Base-by-base conservation (phyloP, 2,888 invertebrate genomes). In the Timema podura region DNA sequence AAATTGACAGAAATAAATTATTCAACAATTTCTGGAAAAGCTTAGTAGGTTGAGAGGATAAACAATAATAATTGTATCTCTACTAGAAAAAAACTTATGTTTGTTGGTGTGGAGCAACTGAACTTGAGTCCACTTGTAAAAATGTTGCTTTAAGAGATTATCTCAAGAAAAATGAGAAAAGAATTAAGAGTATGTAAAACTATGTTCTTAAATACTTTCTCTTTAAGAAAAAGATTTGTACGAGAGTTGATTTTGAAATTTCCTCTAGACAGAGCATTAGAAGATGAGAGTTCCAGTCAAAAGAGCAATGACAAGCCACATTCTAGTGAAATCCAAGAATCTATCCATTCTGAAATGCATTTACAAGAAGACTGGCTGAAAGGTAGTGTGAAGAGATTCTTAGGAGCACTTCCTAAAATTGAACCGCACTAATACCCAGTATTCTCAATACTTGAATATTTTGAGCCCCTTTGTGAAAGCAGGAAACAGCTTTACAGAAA, bases 401-500 rank as follows among this genome's bases (percentile, higher is more conserved):
- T 57, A 9, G 57, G n/a, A 57, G 6, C 57, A 16, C 57, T 57
- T 57, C 57, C 57, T 6, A 13, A 57, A 57, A 57, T 57, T 6
- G 57, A n/a, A 13, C n/a, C 57, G 5, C 57, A n/a, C n/a, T 57
- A 8, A 7, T 57, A 10, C 10, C 13, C n/a, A 16, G n/a, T 1
- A 8, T 16, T 16, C 30, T 16, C 8, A 15, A 57, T 8, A 15
- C 15, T 5, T 9, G 30, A 57, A 30, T 57, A 57, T n/a, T 57
- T 57, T 16, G 57, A 57, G 57, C 57, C 57, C 30, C 15, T 57
- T 15, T 57, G 57, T 15, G 5, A 57, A 57, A n/a, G 57, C n/a
- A 57, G 0, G 30, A 16, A 0, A 10, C 57, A n/a, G 30, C 13
- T 57, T 10, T 57, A 16, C 30, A 57, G n/a, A 30, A 0, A 57